phyloP scores from a whole-genome alignment of 1,140 invertebrate genomes.

The Condylostylus longicornis region DNA sequence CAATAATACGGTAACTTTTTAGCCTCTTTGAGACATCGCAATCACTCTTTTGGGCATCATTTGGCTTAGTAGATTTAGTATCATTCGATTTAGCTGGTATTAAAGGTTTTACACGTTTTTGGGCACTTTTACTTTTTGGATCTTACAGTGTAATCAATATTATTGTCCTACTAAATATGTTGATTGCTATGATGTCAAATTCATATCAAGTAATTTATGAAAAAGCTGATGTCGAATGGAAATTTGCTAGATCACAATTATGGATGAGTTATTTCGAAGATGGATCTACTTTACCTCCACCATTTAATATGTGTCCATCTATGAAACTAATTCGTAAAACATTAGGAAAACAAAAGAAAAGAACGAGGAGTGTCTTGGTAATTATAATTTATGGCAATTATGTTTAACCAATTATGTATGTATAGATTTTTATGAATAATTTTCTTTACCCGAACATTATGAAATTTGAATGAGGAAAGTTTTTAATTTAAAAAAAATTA shows the following conservation, averaged over 20 bases:
- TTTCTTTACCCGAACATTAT: too few species aligned
- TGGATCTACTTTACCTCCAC: constrained; percentile 67
- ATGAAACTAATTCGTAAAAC: constrained; percentile 38
- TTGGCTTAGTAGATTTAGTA: constrained; percentile 75
- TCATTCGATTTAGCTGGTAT: constrained; percentile 74
- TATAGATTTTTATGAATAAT: too few species aligned
- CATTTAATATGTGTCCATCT: constrained; percentile 76
- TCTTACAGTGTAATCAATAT: constrained; percentile 84
- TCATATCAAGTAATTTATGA: constrained; percentile 86
- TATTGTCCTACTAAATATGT: constrained; percentile 82
- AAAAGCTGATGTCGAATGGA: constrained; percentile 80
- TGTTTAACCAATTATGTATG: too few species aligned
- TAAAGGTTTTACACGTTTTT: constrained; percentile 75
- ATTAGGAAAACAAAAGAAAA: constrained; percentile 30
- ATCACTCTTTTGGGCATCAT: constrained; percentile 87
- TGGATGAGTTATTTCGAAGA: constrained; percentile 90
- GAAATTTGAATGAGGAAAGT: too few species aligned
- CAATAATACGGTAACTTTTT: constrained; percentile 29
- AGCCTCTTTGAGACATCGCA: constrained; percentile 89
- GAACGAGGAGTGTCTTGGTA: constrained; percentile 46
- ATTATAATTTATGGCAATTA: too few species aligned
- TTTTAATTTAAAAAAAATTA: too few species aligned
- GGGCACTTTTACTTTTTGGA: constrained; percentile 75
- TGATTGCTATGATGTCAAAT: constrained; percentile 95
- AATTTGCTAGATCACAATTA: constrained; percentile 75